These are phyloP conservation scores for Nasua narica DNA, from an alignment of 2,797 vertebrate genomes.

Conservation along the genomic window DNA sequence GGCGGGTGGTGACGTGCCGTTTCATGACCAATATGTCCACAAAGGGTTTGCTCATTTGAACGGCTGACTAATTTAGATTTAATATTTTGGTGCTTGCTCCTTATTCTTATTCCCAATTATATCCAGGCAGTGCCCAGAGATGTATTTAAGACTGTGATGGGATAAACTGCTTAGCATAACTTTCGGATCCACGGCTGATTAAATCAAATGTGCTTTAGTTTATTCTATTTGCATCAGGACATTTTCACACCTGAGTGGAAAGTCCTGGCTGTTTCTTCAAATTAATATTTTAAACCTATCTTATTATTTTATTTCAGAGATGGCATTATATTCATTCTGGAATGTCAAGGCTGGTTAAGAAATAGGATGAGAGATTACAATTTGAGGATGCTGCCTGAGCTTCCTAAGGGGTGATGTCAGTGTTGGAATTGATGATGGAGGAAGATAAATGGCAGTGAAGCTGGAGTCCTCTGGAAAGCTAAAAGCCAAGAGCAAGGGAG, in stretches of 20 bases:
- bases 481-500: background rate
- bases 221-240: background rate
- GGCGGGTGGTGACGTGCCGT: slow-evolving; percentile 13
- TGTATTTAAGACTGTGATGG: slow-evolving; percentile 39
- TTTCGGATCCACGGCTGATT: slow-evolving; percentile 43
- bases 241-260: slow-evolving; percentile 52
- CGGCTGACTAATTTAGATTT: slow-evolving; percentile 10
- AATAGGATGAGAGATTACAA: background rate
- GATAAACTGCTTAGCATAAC: slow-evolving; percentile 17
- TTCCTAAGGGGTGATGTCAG: background rate
- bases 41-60: background rate
- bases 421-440: background rate
- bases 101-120: slow-evolving; percentile 42
- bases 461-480: background rate
- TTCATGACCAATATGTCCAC: background rate
- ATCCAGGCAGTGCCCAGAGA: background rate
- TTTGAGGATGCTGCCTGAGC: background rate
- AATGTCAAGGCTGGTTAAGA: background rate
- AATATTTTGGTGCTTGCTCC: slow-evolving; percentile 40
- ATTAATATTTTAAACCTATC: background rate
- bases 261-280: background rate
- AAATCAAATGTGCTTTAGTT: slow-evolving; percentile 38
- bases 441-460: background rate
- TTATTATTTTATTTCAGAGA: background rate
- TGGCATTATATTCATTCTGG: background rate